Percentiles rank a stretch among this genome's conserved stretches.
Evolutionary conservation across 2,888 invertebrate species (phyloP).

Genomic region (Agrenia bidenticulata): DNA sequence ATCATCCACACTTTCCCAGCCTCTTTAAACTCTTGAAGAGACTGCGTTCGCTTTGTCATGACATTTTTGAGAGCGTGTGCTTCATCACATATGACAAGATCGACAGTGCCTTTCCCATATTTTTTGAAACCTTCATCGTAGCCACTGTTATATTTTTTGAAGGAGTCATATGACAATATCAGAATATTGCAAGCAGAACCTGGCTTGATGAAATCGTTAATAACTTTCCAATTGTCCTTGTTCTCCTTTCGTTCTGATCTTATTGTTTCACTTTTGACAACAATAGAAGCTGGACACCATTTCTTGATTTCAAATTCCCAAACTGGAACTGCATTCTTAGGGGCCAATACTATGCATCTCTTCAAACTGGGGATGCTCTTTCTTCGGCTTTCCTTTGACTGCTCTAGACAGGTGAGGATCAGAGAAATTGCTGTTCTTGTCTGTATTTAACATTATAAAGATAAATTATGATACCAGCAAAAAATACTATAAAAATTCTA

Average conservation of each 20-base stretch:
- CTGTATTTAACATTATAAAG: not conserved
- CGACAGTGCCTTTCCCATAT: not conserved
- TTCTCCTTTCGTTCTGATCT: not conserved
- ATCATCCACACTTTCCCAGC: not conserved
- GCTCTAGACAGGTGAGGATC: not conserved
- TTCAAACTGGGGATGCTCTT: not conserved
- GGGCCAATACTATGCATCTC: not conserved
- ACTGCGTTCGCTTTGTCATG: not conserved
- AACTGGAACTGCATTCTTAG: slow-evolving; percentile 5
- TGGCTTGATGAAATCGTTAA: not conserved
- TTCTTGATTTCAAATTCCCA: not conserved
- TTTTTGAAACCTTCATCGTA: not conserved
- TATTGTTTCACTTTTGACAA: not conserved
- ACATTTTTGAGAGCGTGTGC: slow-evolving; percentile 5
- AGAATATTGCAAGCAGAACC: not conserved
- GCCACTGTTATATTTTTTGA: slow-evolving; percentile 1
- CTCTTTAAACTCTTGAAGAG: not conserved
- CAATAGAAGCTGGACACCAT: not conserved
- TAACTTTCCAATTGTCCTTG: not conserved
- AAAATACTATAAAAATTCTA: too few species aligned
- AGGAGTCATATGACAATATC: slow-evolving; percentile 1
- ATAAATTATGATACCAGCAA: too few species aligned
- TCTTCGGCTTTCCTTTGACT: not conserved
- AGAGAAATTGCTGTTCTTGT: not conserved
- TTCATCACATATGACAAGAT: slow-evolving; percentile 11